phyloP scores from a whole-genome alignment of 1,140 invertebrate genomes.

The Nomia melanderi region DNA sequence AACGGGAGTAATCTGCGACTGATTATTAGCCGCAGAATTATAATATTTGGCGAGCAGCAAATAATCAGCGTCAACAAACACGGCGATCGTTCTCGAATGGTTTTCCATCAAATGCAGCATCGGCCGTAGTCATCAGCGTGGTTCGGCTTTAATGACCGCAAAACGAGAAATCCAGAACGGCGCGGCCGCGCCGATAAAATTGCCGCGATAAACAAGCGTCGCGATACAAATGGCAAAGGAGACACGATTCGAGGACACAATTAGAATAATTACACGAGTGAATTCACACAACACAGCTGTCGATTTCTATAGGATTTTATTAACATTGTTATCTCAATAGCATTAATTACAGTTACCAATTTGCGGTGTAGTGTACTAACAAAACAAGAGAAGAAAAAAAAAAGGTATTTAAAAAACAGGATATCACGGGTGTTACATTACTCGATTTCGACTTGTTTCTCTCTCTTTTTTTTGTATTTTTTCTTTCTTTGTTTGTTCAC shows the following conservation, averaged over 20 bases:
- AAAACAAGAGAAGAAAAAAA: too few relatives aligned
- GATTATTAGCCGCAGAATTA: not conserved
- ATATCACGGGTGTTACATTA: slow-evolving; percentile 11
- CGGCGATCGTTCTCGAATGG: not conserved
- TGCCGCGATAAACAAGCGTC: not conserved
- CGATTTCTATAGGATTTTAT: slow-evolving; percentile 47
- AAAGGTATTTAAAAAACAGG: not conserved
- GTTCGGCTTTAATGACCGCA: not conserved
- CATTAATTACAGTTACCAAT: slow-evolving; percentile 46
- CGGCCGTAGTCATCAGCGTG: not conserved
- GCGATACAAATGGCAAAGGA: not conserved
- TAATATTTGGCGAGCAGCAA: not conserved
- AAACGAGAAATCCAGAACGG: not conserved
- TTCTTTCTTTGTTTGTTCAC: too few relatives aligned
- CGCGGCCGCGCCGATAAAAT: not conserved
- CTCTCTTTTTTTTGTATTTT: too few relatives aligned
- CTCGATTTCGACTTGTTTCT: slow-evolving; percentile 3
- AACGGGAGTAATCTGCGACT: not conserved
- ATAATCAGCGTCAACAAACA: not conserved
- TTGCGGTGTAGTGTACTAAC: slow-evolving; percentile 35
- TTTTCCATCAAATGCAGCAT: not conserved
- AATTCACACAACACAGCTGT: slow-evolving; percentile 16
- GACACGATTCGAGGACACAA: not conserved
- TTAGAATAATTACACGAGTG: not conserved
- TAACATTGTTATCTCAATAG: slow-evolving; percentile 42